phyloP scores from a whole-genome alignment of 2,797 vertebrate species.

The Pseudochromis fuscus region DNA sequence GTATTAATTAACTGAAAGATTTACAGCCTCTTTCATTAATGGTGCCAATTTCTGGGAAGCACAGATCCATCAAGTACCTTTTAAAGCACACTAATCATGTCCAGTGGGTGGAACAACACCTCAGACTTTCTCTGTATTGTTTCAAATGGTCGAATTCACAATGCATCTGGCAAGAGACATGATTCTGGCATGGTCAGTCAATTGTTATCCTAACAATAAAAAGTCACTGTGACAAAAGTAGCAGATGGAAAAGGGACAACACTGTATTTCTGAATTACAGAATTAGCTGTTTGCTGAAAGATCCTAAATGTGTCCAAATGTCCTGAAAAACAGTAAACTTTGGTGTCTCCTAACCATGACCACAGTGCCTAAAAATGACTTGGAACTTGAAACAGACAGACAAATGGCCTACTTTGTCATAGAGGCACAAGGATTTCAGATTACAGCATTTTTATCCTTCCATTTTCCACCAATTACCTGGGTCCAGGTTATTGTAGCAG shows the following conservation, averaged over 20 bases:
- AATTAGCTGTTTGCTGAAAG: background rate
- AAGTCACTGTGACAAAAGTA: background rate
- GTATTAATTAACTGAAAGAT: background rate
- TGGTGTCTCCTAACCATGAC: background rate
- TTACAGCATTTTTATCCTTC: constrained; percentile 19
- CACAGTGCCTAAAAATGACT: background rate
- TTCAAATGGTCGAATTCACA: background rate
- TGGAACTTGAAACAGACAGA: background rate
- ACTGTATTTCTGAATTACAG: background rate
- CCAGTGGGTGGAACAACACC: too few relatives aligned
- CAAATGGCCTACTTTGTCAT: constrained; percentile 7
- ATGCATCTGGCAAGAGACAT: background rate
- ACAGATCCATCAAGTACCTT: background rate
- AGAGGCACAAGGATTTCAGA: background rate
- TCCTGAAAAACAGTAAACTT: background rate
- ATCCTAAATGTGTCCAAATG: background rate
- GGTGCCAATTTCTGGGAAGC: background rate
- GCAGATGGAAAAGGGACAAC: background rate
- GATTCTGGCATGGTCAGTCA: background rate
- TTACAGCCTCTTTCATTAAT: background rate
- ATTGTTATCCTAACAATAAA: background rate
- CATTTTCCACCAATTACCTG: constrained; percentile 1
- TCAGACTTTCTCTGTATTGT: background rate
- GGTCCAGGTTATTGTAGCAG: constrained; percentile 9
- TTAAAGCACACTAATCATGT: background rate